These are phyloP conservation scores for Drosophila vallismaia DNA, from an alignment of 2,888 invertebrate species.

Conservation along the genomic window DNA sequence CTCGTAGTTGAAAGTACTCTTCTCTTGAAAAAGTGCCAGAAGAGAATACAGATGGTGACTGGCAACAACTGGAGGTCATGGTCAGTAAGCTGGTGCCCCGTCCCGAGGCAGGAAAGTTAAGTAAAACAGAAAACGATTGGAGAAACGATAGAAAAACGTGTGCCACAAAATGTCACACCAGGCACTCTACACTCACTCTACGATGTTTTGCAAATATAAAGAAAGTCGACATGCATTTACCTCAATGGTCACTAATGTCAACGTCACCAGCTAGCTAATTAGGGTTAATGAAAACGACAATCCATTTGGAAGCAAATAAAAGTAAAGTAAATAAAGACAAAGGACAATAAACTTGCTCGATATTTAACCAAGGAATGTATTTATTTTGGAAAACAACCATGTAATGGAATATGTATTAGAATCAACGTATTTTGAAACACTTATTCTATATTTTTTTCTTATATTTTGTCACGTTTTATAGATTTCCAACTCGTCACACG, in stretches of 20 bases:
- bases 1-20: no score
- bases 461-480: neutral
- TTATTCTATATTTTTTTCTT: constrained; percentile 10
- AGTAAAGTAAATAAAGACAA: constrained; percentile 44
- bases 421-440: constrained; percentile 58
- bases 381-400: no score
- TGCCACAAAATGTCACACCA: constrained; percentile 73
- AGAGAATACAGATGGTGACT: constrained; percentile 13
- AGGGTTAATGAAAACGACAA: constrained; percentile 76
- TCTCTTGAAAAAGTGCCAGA: neutral
- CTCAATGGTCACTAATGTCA: constrained; percentile 59
- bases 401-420: no score
- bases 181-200: no score
- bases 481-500: neutral
- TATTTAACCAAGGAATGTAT: no score
- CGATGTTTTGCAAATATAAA: neutral
- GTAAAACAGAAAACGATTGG: constrained; percentile 20
- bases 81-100: constrained; percentile 17
- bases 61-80: constrained; percentile 36
- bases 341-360: constrained; percentile 18
- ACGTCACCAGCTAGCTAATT: constrained; percentile 65
- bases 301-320: constrained; percentile 16
- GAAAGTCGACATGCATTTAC: constrained; percentile 45
- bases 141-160: constrained; percentile 69
- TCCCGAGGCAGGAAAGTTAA: neutral